Base-by-base conservation (phyloP, 2,113 vertebrate species). In the Apistogramma diplotaenia region DNA sequence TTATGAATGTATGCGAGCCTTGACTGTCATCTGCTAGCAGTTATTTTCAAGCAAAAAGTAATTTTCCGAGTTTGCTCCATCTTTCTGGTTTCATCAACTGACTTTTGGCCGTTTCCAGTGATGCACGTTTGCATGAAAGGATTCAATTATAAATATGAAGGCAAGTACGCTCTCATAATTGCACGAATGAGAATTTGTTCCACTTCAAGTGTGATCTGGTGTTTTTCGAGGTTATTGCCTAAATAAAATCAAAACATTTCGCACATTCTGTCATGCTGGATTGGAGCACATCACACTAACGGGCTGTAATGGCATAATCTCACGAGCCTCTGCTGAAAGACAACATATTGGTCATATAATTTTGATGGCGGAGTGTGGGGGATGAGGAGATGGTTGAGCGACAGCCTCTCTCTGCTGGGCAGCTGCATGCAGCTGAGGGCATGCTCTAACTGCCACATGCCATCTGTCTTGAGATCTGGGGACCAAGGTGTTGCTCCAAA, bases 341-440 rank as follows among this genome's bases (percentile, higher is more conserved):
- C 15, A 88, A 37, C 85, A 89, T 86, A 89, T 84, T 86, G 87
- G 86, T 82, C 74, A 60, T 85, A 82, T 89, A 23, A 88, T 88
- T 83, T 82, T 83, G 75, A 89, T 83, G 74, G 81, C 1, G n/a
- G 6, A 88, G 81, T 75, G 76, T 31, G 31, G 23, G 43, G 74
- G 74, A 74, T 1, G 23, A 40, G 58, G 56, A 70, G 67, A 83
- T 71, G 37, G 75, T 60, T 19, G 55, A 84, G 74, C 11, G 70
- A 73, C 79, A 72, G 67, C 46, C 21, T 57, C 25, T 81, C 55
- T 76, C 49, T 77, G 51, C 74, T 27, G 4, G 73, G 79, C 58
- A 16, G 81, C 60, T 82, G 76, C 58, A 76, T 10, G 78, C 84
- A 84, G 86, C 76, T 89, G 76, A 88, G 62, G 85, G 51, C 83